A percentile compares a stretch with the other conserved stretches of the same genome.
Conservation (phyloP, 2,113 vertebrate species). For the Bungarus multicinctus region DNA sequence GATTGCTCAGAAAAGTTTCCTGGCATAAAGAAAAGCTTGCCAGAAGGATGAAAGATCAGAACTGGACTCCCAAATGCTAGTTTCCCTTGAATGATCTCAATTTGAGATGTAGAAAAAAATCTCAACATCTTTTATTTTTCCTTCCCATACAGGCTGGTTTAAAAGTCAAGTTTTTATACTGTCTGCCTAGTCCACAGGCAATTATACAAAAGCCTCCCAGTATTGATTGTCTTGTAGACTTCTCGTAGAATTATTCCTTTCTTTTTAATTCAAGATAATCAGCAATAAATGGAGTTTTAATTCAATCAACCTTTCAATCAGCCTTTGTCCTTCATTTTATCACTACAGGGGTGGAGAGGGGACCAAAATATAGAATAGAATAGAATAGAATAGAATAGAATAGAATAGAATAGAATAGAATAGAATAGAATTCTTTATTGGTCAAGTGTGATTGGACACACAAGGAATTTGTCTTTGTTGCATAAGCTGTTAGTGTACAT, state of each 20-base stretch:
- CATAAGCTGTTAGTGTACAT: too few species aligned
- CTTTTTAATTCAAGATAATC: background rate
- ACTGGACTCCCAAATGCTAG: background rate
- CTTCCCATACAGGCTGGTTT: background rate
- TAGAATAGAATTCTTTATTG: too few species aligned
- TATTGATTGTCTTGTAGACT: background rate
- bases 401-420: too few species aligned
- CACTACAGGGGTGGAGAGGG: background rate
- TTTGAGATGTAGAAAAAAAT: background rate
- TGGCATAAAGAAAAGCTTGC: background rate
- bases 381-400: too few species aligned
- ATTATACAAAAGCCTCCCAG: background rate
- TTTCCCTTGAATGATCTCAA: background rate
- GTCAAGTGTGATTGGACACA: too few species aligned
- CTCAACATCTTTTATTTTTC: background rate
- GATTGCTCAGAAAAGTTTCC: background rate
- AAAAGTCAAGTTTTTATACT: background rate
- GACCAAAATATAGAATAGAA: background rate
- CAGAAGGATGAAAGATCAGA: background rate
- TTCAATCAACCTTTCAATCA: background rate
- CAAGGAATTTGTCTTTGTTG: too few species aligned
- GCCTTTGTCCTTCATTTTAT: background rate
- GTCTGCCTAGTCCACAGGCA: background rate
- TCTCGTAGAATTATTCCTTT: background rate
- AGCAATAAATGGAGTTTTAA: background rate